phyloP scores from a whole-genome alignment of 2,888 invertebrate species.

The Macaria notata region DNA sequence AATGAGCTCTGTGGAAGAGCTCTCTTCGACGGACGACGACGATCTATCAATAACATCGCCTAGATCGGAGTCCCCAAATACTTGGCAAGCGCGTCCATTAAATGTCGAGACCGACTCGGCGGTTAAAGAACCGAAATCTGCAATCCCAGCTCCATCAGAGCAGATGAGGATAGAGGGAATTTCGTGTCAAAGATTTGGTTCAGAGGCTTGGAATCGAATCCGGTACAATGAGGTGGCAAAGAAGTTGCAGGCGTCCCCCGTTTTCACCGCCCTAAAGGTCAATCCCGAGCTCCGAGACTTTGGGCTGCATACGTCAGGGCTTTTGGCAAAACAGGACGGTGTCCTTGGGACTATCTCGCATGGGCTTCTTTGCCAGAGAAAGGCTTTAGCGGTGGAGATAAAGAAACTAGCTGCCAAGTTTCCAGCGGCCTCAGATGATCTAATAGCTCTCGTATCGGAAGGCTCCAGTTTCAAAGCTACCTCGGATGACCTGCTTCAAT shows the following conservation, averaged over 20 bases:
- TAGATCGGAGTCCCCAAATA: too few relatives aligned
- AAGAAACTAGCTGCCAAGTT: neutral
- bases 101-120: too few relatives aligned
- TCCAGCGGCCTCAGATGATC: neutral
- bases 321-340: neutral
- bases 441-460: too few relatives aligned
- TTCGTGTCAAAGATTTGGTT: neutral
- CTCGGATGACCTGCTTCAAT: neutral
- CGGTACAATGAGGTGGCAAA: neutral
- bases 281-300: neutral
- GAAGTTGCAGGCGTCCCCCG: neutral
- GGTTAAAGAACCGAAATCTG: too few relatives aligned
- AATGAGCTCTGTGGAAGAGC: too few relatives aligned
- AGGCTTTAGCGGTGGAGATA: neutral
- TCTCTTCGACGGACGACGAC: too few relatives aligned
- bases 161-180: too few relatives aligned
- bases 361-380: neutral
- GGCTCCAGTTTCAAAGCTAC: too few relatives aligned
- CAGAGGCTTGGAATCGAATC: neutral
- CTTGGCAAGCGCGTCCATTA: too few relatives aligned
- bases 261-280: neutral
- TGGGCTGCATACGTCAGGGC: neutral
- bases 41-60: too few relatives aligned
- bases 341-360: conserved; percentile 1
- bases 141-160: too few relatives aligned